phyloP scores from a whole-genome alignment of 2,113 vertebrate species.

The Alexandromys fortis region DNA sequence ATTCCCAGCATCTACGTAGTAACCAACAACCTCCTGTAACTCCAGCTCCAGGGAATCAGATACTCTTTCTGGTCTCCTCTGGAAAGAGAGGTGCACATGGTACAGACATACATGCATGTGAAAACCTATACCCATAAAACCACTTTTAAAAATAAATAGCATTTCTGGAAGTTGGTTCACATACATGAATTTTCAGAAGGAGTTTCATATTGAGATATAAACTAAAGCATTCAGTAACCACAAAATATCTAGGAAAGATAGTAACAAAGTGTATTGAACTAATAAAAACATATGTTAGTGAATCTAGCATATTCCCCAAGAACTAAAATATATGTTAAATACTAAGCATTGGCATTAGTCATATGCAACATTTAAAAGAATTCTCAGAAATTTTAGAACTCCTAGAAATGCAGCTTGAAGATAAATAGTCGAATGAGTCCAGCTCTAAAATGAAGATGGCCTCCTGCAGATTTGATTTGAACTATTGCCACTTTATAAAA shows the following conservation, averaged over 20 bases:
- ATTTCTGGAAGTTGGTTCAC: neutral
- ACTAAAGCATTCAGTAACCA: neutral
- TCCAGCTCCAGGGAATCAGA: neutral
- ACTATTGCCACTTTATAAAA: conserved; percentile 1
- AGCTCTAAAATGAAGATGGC: neutral
- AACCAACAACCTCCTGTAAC: neutral
- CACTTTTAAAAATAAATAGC: neutral
- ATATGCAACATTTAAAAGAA: neutral
- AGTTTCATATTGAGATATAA: neutral
- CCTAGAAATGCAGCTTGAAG: conserved; percentile 12
- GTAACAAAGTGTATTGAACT: neutral
- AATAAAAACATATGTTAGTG: neutral
- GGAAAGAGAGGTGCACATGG: too few relatives aligned
- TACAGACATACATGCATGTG: neutral
- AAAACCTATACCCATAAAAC: neutral
- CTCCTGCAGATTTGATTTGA: conserved; percentile 9
- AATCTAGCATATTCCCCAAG: neutral
- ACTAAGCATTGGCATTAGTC: neutral
- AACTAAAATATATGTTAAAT: conserved; percentile 22
- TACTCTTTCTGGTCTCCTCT: too few relatives aligned
- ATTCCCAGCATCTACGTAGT: neutral
- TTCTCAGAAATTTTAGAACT: neutral
- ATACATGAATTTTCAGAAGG: neutral
- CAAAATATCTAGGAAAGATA: neutral
- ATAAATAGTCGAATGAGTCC: neutral